phyloP scores from a whole-genome alignment of 30 jellyfish, hydroid and myxozoan species.

The Aurelia coerulea region DNA sequence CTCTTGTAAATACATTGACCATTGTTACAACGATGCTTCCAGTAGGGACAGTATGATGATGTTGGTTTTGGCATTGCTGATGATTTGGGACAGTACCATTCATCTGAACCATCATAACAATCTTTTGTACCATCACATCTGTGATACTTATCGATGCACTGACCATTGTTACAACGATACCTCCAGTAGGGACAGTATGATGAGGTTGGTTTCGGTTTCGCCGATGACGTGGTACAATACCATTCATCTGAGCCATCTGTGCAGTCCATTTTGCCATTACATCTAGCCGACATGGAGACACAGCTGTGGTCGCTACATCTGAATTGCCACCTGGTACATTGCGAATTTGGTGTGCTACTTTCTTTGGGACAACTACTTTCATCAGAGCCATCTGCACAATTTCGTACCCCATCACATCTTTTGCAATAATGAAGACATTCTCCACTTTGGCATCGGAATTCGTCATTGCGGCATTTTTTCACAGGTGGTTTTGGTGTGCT shows the following conservation, averaged over 20 bases:
- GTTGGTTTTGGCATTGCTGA: conserved; percentile 26
- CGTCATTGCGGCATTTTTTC: conserved; percentile 7
- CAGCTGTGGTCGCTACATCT: neutral
- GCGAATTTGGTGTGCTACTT: neutral
- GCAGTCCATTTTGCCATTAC: conserved; percentile 47
- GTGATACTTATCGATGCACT: conserved; percentile 10
- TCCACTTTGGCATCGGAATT: conserved; percentile 32
- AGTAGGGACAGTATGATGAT: conserved; percentile 33
- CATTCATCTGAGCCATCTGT: conserved; percentile 69
- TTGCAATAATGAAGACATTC: conserved; percentile 12
- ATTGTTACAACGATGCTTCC: conserved; percentile 29
- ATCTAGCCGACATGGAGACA: neutral
- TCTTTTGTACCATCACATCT: conserved; percentile 4
- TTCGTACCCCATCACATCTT: conserved; percentile 1
- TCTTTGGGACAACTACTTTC: conserved; percentile 14
- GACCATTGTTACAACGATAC: conserved; percentile 18
- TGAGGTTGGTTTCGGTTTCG: conserved; percentile 24
- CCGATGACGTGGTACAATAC: conserved; percentile 37
- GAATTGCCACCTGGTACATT: conserved; percentile 21
- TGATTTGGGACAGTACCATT: conserved; percentile 20
- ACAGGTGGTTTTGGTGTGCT: conserved; percentile 21
- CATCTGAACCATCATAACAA: conserved; percentile 56
- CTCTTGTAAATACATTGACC: conserved; percentile 23
- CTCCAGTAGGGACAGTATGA: conserved; percentile 49
- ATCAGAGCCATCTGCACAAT: conserved; percentile 41